Conservation (phyloP, 2,888 invertebrate species). For the Eupeodes latifasciatus region DNA sequence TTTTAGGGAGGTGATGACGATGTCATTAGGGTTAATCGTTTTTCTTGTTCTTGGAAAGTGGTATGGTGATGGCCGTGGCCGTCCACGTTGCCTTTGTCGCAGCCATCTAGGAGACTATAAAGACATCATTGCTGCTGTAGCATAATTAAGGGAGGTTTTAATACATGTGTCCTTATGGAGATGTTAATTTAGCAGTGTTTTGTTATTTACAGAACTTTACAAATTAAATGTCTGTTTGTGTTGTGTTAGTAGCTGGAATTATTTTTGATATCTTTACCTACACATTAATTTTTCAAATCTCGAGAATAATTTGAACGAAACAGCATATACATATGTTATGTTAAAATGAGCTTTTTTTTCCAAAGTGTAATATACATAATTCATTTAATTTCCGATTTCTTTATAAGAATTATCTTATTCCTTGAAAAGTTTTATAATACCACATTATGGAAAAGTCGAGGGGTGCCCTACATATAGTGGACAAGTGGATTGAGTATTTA, state of each 20-base stretch:
- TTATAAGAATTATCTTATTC: too few species aligned
- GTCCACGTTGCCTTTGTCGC: neutral
- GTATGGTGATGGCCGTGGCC: neutral
- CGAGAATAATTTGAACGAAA: too few species aligned
- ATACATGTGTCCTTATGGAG: constrained; percentile 63
- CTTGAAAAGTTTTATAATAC: too few species aligned
- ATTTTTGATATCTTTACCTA: neutral
- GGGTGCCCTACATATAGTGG: too few species aligned
- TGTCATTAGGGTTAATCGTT: constrained; percentile 75
- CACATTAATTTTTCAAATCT: too few species aligned
- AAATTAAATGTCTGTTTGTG: neutral
- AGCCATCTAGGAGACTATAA: constrained; percentile 57
- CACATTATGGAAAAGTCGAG: too few species aligned
- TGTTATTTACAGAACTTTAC: constrained; percentile 64
- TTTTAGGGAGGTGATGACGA: constrained; percentile 40
- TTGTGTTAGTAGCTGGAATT: constrained; percentile 14
- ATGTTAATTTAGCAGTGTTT: constrained; percentile 70
- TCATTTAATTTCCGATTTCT: too few species aligned
- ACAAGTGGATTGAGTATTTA: too few species aligned
- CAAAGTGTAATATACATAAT: too few species aligned
- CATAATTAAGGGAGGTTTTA: constrained; percentile 59
- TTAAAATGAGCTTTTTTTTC: too few species aligned
- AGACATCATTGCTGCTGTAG: constrained; percentile 66
- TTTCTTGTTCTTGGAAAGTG: constrained; percentile 62
- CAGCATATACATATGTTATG: too few species aligned